Base-by-base conservation (phyloP, 2,888 invertebrate genomes). In the Tetragonisca angustula region DNA sequence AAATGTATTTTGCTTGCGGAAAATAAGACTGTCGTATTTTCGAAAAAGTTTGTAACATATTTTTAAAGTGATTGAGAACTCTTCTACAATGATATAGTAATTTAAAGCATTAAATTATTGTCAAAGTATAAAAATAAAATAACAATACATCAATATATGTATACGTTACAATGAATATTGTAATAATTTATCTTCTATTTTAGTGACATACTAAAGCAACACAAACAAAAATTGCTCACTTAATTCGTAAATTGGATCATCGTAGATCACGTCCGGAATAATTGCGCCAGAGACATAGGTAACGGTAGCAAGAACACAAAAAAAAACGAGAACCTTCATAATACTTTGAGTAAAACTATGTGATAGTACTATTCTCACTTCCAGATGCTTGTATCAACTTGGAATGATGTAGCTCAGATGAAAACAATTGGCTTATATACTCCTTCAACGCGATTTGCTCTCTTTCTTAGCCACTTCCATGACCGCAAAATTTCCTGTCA, bases 251-350 rank as follows among this genome's bases (percentile, higher is more conserved):
- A 61, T 71, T 24, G 86, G 80, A 5, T 67, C 88, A n/a, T 83
- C 88, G 65, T 84, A 85, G n/a, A 74, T 13, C 11, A 0, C 75
- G 15, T 76, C 32, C 1, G 81, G 70, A 1, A 50, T 13, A n/a
- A 64, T 67, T 2, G 13, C 54, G 1, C 81, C 73, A 9, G 64
- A 77, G 13, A 32, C 76, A 68, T 50, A 85, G 56, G 62, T 59
- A 17, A 87, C 11, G 32, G 54, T 15, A 13, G 56, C 75, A 11
- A 85, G 50, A 13, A 81, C 13, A 13, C 54, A 27, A 49, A 80
- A 43, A 15, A 85, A 3, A 19, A 62, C 68, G n/a, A 85, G 32
- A 5, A 81, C n/a, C 72, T 80, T 88, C 88, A 88, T 88, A 36
- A 76, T 75, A 24, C 61, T 21, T 61, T 0, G 36, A 73, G 56